Evolutionary conservation across 2,797 vertebrate species (phyloP).

Genomic region (Chelidonichthys spinosus): DNA sequence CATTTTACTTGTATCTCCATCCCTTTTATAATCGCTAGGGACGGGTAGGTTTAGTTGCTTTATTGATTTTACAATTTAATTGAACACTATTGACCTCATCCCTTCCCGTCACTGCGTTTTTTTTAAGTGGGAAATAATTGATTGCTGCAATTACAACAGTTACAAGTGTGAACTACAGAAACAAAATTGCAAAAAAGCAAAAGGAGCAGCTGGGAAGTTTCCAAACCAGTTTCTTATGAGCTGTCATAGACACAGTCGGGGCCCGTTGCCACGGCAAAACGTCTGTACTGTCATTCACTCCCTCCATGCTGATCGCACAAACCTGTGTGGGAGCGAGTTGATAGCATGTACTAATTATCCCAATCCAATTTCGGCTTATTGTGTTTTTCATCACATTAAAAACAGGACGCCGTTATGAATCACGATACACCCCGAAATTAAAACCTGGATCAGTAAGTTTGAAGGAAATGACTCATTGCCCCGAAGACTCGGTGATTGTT

Average conservation of each 20-base stretch:
- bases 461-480: conserved; percentile 17
- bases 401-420: not conserved
- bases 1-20: conserved; percentile 1
- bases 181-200: conserved; percentile 11
- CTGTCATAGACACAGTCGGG: conserved; percentile 11
- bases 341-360: conserved; percentile 23
- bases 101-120: conserved; percentile 9
- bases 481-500: not conserved
- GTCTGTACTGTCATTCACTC: conserved; percentile 12
- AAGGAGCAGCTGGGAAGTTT: conserved; percentile 10
- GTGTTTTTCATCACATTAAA: conserved; percentile 8
- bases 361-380: conserved; percentile 4
- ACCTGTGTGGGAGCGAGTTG: conserved; percentile 8
- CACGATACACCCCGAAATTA: conserved; percentile 16
- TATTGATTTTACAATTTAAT: conserved; percentile 40
- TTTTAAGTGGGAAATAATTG: not conserved
- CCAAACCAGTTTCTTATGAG: conserved; percentile 19
- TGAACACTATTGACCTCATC: conserved; percentile 20
- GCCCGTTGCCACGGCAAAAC: not conserved
- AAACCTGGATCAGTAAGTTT: conserved; percentile 29
- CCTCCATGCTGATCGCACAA: conserved; percentile 8
- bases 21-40: not conserved
- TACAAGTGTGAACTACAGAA: conserved; percentile 4
- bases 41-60: conserved; percentile 19
- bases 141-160: conserved; percentile 5